phyloP scores from a whole-genome alignment of 2,797 vertebrate species.

The Valencia hispanica region DNA sequence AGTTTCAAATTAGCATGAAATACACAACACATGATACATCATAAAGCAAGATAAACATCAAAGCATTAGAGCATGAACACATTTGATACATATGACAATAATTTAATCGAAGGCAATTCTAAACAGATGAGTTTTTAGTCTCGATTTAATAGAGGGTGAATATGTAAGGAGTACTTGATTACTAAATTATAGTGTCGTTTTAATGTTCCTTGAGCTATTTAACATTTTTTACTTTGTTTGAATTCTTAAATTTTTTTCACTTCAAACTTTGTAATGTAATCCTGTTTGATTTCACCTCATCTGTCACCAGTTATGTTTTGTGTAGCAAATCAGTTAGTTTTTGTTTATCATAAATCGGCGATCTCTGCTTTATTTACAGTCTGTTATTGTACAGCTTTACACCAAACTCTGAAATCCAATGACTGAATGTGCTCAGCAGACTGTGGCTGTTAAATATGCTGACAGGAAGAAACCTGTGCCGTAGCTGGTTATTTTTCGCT shows the following conservation, averaged over 20 bases:
- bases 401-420: constrained; percentile 20
- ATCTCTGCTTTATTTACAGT: constrained; percentile 6
- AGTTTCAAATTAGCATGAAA: too few species aligned
- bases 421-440: constrained; percentile 53
- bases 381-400: constrained; percentile 33
- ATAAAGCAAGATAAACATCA: too few species aligned
- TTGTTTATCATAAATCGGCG: constrained; percentile 15
- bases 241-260: too few species aligned
- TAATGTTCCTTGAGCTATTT: background rate
- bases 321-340: constrained; percentile 30
- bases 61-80: too few species aligned
- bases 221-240: background rate
- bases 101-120: too few species aligned
- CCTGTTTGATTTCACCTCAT: too few species aligned
- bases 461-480: constrained; percentile 45
- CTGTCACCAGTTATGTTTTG: background rate
- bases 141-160: background rate
- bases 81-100: too few species aligned
- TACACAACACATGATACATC: too few species aligned
- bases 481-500: constrained; percentile 46
- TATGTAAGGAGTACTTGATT: background rate
- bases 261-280: too few species aligned
- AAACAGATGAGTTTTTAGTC: too few species aligned
- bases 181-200: background rate
- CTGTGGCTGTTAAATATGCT: constrained; percentile 51